Conservation (phyloP, 2,888 invertebrate genomes). For the Lysandra bellargus region DNA sequence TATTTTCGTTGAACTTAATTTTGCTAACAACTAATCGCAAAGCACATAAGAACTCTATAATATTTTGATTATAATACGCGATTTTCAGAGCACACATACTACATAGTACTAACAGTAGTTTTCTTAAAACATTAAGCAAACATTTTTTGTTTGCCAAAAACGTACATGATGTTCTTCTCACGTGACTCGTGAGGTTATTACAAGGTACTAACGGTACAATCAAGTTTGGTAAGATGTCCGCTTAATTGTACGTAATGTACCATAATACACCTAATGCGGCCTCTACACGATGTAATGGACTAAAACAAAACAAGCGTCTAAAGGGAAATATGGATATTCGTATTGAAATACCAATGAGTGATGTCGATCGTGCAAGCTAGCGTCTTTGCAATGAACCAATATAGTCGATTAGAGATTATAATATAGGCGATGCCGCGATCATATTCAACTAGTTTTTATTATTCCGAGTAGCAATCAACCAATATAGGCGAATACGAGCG, state of each 20-base stretch:
- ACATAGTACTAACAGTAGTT: background rate
- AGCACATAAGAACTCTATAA: too few relatives aligned
- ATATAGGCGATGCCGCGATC: too few relatives aligned
- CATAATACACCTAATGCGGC: constrained; percentile 1
- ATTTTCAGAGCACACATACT: background rate
- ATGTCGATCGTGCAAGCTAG: too few relatives aligned
- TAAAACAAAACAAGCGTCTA: background rate
- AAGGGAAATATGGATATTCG: background rate
- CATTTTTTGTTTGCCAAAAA: background rate
- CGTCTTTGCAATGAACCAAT: too few relatives aligned
- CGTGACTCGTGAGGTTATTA: background rate
- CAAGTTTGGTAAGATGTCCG: constrained; percentile 14
- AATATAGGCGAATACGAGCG: too few relatives aligned
- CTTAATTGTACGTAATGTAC: constrained; percentile 6
- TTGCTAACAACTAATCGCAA: too few relatives aligned
- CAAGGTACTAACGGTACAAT: constrained; percentile 22
- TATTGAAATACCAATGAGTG: too few relatives aligned
- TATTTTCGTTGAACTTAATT: too few relatives aligned
- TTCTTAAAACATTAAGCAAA: background rate
- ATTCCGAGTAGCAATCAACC: too few relatives aligned
- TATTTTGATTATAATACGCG: background rate
- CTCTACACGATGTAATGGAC: background rate
- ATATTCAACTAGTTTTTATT: too few relatives aligned
- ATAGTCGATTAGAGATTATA: too few relatives aligned
- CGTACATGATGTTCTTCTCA: background rate